Evolutionary conservation across 2,888 invertebrate genomes (phyloP).

Genomic region (Spodoptera exigua): DNA sequence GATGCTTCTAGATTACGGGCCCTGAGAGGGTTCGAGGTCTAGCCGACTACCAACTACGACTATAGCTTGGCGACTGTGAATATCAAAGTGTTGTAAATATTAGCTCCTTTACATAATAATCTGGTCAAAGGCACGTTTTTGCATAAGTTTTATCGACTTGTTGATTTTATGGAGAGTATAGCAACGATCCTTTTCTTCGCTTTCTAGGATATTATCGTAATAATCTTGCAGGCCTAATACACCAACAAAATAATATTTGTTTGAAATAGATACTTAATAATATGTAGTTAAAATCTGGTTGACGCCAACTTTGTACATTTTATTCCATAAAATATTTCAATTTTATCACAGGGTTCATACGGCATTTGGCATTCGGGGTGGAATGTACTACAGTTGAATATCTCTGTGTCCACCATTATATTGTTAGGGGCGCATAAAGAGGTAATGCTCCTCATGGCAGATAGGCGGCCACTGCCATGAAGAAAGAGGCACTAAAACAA

Average conservation of each 20-base stretch:
- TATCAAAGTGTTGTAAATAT: slow-evolving; percentile 41
- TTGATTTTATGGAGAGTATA: no score
- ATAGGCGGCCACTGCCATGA: slow-evolving; percentile 45
- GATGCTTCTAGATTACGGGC: slow-evolving; percentile 69
- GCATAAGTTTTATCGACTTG: background rate
- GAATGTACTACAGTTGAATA: background rate
- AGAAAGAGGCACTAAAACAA: slow-evolving; percentile 57
- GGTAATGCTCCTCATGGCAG: slow-evolving; percentile 36
- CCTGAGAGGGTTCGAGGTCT: slow-evolving; percentile 35
- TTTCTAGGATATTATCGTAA: no score
- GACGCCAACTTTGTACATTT: no score
- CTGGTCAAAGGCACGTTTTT: background rate
- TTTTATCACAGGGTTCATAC: no score
- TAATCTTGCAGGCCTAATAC: no score
- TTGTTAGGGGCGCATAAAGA: slow-evolving; percentile 30
- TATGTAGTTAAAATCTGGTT: no score
- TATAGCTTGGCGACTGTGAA: slow-evolving; percentile 21
- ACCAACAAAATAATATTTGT: no score
- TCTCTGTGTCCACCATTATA: slow-evolving; percentile 20
- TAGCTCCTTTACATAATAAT: slow-evolving; percentile 2
- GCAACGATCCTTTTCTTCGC: no score
- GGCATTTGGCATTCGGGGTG: no score
- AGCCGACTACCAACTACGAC: slow-evolving; percentile 31
- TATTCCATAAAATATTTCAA: no score
- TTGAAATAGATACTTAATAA: no score